phyloP scores from a whole-genome alignment of 2,113 vertebrate genomes.

The Philantomba maxwellii region DNA sequence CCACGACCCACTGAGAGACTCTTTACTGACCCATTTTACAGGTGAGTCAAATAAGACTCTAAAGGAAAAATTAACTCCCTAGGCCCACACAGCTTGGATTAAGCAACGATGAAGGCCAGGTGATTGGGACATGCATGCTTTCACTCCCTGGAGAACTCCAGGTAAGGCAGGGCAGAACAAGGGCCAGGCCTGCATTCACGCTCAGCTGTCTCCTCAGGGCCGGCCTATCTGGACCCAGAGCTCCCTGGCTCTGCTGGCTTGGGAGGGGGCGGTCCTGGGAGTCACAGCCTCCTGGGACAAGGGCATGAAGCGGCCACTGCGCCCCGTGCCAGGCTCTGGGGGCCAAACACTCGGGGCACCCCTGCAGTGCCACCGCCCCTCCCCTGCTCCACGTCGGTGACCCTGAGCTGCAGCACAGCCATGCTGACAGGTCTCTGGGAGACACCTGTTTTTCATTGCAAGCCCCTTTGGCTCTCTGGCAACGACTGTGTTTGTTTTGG shows the following conservation, averaged over 20 bases:
- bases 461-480: constrained; percentile 50
- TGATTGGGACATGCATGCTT: neutral
- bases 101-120: neutral
- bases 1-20: neutral
- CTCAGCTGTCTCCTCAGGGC: neutral
- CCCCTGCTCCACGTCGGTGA: neutral
- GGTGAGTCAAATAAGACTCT: neutral
- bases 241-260: neutral
- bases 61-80: neutral
- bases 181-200: neutral
- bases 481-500: constrained; percentile 29
- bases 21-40: neutral
- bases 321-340: neutral
- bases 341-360: neutral
- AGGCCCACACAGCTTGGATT: neutral
- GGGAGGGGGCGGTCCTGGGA: neutral
- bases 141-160: neutral
- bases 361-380: neutral
- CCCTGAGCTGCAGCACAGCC: neutral
- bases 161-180: neutral
- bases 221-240: neutral
- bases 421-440: neutral
- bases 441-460: constrained; percentile 67
- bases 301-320: rapidly evolving
- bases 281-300: neutral